Base-by-base conservation (phyloP, 2,888 invertebrate species). In the Sesamia inferens region DNA sequence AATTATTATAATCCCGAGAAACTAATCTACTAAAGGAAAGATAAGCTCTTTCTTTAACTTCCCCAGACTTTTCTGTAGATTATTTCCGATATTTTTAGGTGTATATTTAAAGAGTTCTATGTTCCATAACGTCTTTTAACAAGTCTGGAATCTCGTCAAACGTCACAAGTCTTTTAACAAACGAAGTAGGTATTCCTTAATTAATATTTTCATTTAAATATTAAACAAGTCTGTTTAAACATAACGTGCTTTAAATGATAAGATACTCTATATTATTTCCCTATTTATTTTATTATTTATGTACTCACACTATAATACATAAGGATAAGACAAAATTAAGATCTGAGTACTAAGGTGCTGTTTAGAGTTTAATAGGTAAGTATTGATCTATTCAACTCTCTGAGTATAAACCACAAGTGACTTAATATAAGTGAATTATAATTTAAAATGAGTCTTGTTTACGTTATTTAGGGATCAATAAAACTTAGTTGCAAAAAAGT, bases 41-140 rank as follows among this genome's bases (percentile, higher is more conserved):
- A 22, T 31, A 31, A 31, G 31, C 31, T 14, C 47, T 59, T 65
- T 65, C 24, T n/a, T 51, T 19, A 51, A 31, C 31, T 51, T 51
- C 51, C n/a, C n/a, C 51, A 10, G 19, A 69, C 10, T 22, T n/a
- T 59, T 47, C 8, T 42, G 6, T 19, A 58, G 10, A 47, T 48
- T 55, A 54, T 78, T 10, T 57, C 42, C 42, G n/a, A n/a, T 14
- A 47, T 68, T 31, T 68, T 16, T 24, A 11, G 24, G 14, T 24
- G 19, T 44, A 6, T 2, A 22, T 48, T 67, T 13, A 39, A 68
- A 67, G 13, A 39, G 16, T 22, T 51, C 31, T 31, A 31, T 31
- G 31, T 31, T 31, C 3, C 31, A 31, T 31, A 31, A 31, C 31
- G 31, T 31, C 31, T 31, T 31, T 31, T 31, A 31, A 31, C 3